Percentiles rank a stretch among this genome's conserved stretches.
These are phyloP conservation scores for Nansenia antarctica DNA, from an alignment of 2,113 vertebrate species.

Conservation along the genomic window DNA sequence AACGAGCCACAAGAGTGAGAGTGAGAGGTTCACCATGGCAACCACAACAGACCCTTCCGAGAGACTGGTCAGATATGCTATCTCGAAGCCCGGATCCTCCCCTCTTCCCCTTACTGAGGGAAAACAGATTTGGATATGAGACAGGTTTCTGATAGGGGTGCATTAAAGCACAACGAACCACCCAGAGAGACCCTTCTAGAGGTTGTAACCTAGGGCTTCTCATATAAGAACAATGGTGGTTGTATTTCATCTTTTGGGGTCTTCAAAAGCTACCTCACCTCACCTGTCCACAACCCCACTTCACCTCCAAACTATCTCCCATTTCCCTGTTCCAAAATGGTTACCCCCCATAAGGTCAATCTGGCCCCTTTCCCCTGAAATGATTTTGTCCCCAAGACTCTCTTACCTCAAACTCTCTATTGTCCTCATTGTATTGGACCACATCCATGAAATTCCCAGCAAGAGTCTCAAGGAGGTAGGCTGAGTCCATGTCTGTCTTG, in stretches of 20 bases:
- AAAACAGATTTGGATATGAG: not conserved
- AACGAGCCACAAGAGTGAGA: not conserved
- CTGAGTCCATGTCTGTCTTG: conserved; percentile 57
- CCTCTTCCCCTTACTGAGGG: not conserved
- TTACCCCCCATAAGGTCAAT: not conserved
- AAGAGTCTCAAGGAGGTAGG: conserved; percentile 65
- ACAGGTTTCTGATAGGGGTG: not conserved
- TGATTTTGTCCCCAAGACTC: not conserved
- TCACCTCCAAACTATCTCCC: not conserved
- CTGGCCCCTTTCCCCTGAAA: not conserved
- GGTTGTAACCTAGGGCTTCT: not conserved
- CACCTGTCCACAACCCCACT: not conserved
- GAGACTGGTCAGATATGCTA: not conserved
- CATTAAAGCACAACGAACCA: not conserved
- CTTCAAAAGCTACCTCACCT: not conserved
- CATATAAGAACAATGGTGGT: not conserved
- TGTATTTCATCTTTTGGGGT: not conserved
- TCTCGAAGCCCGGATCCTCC: not conserved
- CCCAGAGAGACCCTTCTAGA: not conserved
- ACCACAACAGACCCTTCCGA: not conserved
- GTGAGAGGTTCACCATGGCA: not conserved
- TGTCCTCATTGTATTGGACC: conserved; percentile 72
- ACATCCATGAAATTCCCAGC: conserved; percentile 71
- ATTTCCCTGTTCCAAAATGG: not conserved
- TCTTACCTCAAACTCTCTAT: conserved; percentile 67